Evolutionary conservation across 2,888 invertebrate species (phyloP), one percentile per base, ranked within the genome.

Genomic region (Argyresthia goedartella): DNA sequence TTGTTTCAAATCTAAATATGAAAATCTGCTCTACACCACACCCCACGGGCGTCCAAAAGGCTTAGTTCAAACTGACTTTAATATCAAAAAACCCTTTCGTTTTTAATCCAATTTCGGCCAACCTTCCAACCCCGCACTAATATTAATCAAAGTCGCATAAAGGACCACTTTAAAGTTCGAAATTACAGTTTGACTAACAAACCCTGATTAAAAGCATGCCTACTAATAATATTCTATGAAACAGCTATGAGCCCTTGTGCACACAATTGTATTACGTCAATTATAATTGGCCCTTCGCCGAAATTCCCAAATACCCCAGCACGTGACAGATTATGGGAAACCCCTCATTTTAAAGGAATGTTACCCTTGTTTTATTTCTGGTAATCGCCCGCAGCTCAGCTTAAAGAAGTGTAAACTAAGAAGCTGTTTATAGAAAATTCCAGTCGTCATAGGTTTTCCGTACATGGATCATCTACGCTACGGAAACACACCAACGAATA

Each of bases 221-320:
- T 41, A 41, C 46, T 25, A 25, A 25, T 25, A n/a, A 25, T 25
- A 25, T 25, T 25, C 25, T 6, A 25, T 49, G 34, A 50, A 50
- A 53, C 45, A 50, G 34, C 49, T 49, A 25, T 51, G 49, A 51
- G 43, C 51, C 49, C 10, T 39, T 47, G 10, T 47, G 46, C 44
- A 46, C 53, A 51, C 49, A 49, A 44, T 25, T 25, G 25, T 51
- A 51, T 54, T 51, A 54, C 49, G 34, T 51, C 53, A 16, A 42
- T 51, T 51, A 53, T 51, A 53, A 53, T 54, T 51, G 48, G 42
- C 48, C 47, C 25, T n/a, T 25, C 25, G 25, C 25, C 25, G 25
- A 6, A 25, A 25, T 25, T 49, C 39, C 33, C 39, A 14, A 50
- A 48, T 52, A 15, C 45, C 6, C 25, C 15, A 15, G 13, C 25